Base-by-base conservation (phyloP, 2,888 invertebrate species). In the Heliconius erato region DNA sequence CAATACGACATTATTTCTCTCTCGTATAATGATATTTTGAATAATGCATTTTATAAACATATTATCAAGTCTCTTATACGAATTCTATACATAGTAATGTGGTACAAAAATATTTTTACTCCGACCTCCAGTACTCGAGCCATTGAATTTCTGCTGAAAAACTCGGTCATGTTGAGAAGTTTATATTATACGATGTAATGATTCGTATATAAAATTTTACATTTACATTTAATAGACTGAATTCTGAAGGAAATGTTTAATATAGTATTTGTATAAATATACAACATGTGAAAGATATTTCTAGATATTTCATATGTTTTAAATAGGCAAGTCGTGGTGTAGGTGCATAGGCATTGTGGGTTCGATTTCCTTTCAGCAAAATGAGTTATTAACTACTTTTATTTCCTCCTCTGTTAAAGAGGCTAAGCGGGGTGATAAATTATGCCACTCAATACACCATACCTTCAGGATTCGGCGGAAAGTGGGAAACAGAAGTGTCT, bases 61-160 rank as follows among this genome's bases (percentile, higher is more conserved):
- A 68, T 83, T 81, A 83, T 81, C 69, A 79, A 82, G 76, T 68
- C 68, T 71, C 68, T 79, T 67, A 67, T 81, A 72, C 63, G 72
- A 79, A 81, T 81, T 84, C 81, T 82, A 79, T 79, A 84, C 76
- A 79, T 79, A 65, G 72, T 76, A 74, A 80, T 79, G 68, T 74
- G 72, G 54, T 71, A 71, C 74, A 59, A 81, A 84, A 79, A 83
- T 83, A 54, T 74, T 74, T 74, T 32, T 12, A 32, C 28, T 54
- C 74, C 74, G 32, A 74, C 54, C 28, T 74, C 35, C 40, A 40
- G 28, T 32, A 7, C 67, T 67, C 67, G 26, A 67, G 67, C 67
- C 67, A 44, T 71, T 71, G 71, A 71, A 71, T 44, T 71, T 71
- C n/a, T 44, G n/a, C 14, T 44, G 71, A 44, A 71, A 71, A 71